phyloP scores from a whole-genome alignment of 2,113 vertebrate species.

The Vidua macroura region DNA sequence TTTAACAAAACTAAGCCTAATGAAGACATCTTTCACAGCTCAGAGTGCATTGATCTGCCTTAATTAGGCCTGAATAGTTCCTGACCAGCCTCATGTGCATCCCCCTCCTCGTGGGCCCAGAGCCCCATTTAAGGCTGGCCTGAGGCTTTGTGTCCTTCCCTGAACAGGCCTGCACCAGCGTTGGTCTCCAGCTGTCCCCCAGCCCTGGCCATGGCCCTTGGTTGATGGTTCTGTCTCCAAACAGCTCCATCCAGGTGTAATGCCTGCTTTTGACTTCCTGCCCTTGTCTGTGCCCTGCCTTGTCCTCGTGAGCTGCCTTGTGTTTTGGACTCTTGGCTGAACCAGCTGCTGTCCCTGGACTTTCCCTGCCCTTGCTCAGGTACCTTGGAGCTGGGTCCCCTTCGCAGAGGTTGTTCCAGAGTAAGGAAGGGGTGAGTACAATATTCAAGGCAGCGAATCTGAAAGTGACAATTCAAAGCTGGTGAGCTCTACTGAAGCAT shows the following conservation, averaged over 20 bases:
- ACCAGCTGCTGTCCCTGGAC: neutral
- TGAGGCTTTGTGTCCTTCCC: rapidly evolving
- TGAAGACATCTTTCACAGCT: neutral
- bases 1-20: neutral
- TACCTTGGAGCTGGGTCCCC: neutral
- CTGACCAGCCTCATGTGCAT: neutral
- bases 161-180: rapidly evolving
- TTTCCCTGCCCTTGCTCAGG: neutral
- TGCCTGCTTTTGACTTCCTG: too few species aligned
- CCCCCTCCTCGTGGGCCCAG: rapidly evolving
- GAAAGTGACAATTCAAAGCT: neutral
- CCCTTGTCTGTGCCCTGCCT: neutral
- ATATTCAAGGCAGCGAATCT: neutral
- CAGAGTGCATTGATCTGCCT: neutral
- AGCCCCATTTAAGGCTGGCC: neutral
- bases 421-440: neutral
- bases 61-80: neutral
- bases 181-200: rapidly evolving
- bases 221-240: rapidly evolving
- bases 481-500: neutral
- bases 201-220: rapidly evolving
- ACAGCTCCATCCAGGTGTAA: rapidly evolving
- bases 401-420: neutral
- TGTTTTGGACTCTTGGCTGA: neutral
- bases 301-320: rapidly evolving